phyloP scores from a whole-genome alignment of 1,140 invertebrate species.

The Euwallacea similis region DNA sequence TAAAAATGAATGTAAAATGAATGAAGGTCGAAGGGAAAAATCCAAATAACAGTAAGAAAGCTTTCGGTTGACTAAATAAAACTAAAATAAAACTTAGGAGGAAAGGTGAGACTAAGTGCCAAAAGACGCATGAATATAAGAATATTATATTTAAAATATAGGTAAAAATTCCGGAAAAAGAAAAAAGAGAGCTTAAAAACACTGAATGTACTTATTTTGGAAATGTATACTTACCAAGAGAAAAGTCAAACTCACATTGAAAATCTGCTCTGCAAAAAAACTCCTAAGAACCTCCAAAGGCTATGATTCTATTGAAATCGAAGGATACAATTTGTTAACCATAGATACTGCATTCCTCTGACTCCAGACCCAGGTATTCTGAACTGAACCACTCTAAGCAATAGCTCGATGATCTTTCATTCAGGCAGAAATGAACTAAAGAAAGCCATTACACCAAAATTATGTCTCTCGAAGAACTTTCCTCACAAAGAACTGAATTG shows the following conservation, averaged over 20 bases:
- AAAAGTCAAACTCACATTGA: slow-evolving; percentile 38
- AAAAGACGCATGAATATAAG: too few relatives aligned
- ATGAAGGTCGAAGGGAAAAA: too few relatives aligned
- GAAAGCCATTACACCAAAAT: background rate
- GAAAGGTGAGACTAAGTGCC: too few relatives aligned
- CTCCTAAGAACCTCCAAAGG: slow-evolving; percentile 55
- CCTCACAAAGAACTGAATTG: slow-evolving; percentile 50
- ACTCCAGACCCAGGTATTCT: slow-evolving; percentile 56
- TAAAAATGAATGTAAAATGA: too few relatives aligned
- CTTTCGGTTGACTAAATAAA: too few relatives aligned
- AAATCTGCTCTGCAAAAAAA: slow-evolving; percentile 52
- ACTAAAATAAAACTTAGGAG: too few relatives aligned
- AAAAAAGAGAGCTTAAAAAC: too few relatives aligned
- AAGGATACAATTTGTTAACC: slow-evolving; percentile 42
- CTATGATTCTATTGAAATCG: slow-evolving; percentile 21
- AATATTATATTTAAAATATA: too few relatives aligned
- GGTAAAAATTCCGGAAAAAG: too few relatives aligned
- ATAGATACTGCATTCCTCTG: slow-evolving; percentile 50
- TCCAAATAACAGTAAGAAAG: too few relatives aligned
- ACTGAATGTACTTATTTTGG: too few relatives aligned
- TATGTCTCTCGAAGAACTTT: slow-evolving; percentile 1
- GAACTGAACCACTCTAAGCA: slow-evolving; percentile 63
- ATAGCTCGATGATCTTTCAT: slow-evolving; percentile 63
- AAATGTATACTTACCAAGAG: background rate
- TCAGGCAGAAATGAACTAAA: slow-evolving; percentile 59